Evolutionary conservation across 2,888 invertebrate species (phyloP), one percentile per base, ranked within the genome.

Genomic region (Nezara viridula): DNA sequence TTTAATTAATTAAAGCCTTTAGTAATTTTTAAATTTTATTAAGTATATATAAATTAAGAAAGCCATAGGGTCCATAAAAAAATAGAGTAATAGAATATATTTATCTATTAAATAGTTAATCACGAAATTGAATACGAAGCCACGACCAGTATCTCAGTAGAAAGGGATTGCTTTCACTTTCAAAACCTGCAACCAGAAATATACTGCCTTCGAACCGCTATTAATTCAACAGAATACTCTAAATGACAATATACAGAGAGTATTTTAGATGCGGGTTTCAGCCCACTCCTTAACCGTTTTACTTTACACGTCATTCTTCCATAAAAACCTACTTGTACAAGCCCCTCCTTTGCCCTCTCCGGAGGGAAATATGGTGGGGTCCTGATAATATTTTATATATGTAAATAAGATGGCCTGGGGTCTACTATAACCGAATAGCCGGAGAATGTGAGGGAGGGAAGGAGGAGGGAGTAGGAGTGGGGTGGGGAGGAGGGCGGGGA

Each of bases 401-500:
- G 86, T 86, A 55, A 60, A 88, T 85, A 87, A 88, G 87, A 87
- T 88, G 90, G 90, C 87, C 50, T 86, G 27, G 32, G 55, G 49
- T 37, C 55, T 85, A 24, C 86, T 32, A 44, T 40, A 77, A 50
- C 52, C 40, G 86, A 89, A 66, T 86, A 24, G 87, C 77, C 27
- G 89, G 77, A 27, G 88, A 77, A 85, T 55, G 81, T 77, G 77
- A 87, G 85, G 85, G 73, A 77, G 50, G 60, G 81, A 40, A 77
- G 40, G 60, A 88, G 52, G 87, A 37, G 66, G 66, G 86, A 49
- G 89, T 85, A 81, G 89, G 90, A 89, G 66, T 66, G 89, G 66
- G 88, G 89, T 87, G 90, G 89, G 88, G 89, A 86, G 88, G 90
- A 86, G 90, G 88, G 87, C 19, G 89, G 52, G 86, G 50, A 86